Percentiles rank a stretch among this genome's conserved stretches.
phyloP scores from a whole-genome alignment of 2,797 vertebrate species.

The Hemibagrus guttatus region DNA sequence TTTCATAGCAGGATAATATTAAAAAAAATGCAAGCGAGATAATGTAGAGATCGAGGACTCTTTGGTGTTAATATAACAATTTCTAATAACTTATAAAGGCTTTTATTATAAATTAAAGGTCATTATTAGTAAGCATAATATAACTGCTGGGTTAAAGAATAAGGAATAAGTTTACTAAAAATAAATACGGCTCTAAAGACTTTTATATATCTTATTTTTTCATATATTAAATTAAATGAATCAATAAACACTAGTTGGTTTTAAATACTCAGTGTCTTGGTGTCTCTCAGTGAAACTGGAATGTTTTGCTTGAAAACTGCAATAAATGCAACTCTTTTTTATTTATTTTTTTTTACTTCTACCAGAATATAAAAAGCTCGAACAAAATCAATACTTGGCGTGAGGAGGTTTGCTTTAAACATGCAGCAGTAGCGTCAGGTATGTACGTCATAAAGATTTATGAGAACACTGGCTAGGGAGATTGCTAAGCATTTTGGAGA shows the following conservation, averaged over 20 bases:
- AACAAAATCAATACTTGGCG: background rate
- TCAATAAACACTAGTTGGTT: background rate
- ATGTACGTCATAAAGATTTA: background rate
- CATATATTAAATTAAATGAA: background rate
- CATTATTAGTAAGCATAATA: background rate
- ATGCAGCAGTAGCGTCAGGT: background rate
- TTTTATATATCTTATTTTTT: background rate
- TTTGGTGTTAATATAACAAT: background rate
- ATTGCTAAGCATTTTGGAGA: background rate
- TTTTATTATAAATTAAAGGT: background rate
- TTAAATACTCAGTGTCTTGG: background rate
- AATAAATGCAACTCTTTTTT: too few species aligned
- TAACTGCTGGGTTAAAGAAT: background rate
- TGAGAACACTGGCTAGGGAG: background rate
- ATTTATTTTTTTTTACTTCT: background rate
- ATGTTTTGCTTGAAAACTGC: background rate
- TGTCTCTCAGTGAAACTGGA: background rate
- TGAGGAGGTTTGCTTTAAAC: background rate
- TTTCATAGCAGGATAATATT: constrained; percentile 7
- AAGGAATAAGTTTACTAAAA: background rate
- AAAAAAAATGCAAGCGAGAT: background rate
- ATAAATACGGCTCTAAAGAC: too few species aligned
- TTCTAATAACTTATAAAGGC: background rate
- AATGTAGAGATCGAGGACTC: background rate
- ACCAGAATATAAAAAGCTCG: background rate